These are phyloP conservation scores for Tyria jacobaeae DNA, from an alignment of 2,888 invertebrate genomes.

Conservation along the genomic window DNA sequence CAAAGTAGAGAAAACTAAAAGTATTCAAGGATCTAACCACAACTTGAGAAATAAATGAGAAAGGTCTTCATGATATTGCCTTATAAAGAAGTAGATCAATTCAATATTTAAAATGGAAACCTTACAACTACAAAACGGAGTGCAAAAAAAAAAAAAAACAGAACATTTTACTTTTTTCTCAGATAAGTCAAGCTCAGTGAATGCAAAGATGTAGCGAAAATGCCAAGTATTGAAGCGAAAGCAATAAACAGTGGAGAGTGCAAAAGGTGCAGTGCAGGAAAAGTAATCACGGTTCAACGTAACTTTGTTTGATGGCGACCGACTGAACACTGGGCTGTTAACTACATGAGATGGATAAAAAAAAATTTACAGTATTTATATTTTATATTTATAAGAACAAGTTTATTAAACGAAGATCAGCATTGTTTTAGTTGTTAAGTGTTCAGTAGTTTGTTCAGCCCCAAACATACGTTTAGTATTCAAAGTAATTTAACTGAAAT, in stretches of 20 bases:
- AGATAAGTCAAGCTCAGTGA: conserved; percentile 25
- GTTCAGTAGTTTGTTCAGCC: too few species aligned
- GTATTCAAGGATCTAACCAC: not conserved
- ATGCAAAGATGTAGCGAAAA: conserved; percentile 35
- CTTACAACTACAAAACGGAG: not conserved
- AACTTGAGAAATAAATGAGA: not conserved
- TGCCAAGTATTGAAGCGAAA: conserved; percentile 44
- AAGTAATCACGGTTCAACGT: conserved; percentile 65
- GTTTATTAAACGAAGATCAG: not conserved
- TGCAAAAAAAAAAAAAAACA: conserved; percentile 3
- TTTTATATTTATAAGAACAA: too few species aligned
- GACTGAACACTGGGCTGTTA: conserved; percentile 38
- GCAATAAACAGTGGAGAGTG: conserved; percentile 57
- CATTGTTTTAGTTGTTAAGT: too few species aligned
- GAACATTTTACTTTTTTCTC: conserved; percentile 6
- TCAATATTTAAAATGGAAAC: not conserved
- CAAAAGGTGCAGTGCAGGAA: conserved; percentile 64
- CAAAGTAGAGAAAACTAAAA: not conserved
- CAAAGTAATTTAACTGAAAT: not conserved
- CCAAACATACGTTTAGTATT: too few species aligned
- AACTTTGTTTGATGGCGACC: conserved; percentile 66
- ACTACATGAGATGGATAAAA: conserved; percentile 2
- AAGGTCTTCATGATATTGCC: too few species aligned
- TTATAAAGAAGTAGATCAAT: not conserved
- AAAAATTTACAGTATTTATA: too few species aligned